Evolutionary conservation across 2,113 vertebrate genomes (phyloP).

Genomic region (Cynopterus brachyotis): DNA sequence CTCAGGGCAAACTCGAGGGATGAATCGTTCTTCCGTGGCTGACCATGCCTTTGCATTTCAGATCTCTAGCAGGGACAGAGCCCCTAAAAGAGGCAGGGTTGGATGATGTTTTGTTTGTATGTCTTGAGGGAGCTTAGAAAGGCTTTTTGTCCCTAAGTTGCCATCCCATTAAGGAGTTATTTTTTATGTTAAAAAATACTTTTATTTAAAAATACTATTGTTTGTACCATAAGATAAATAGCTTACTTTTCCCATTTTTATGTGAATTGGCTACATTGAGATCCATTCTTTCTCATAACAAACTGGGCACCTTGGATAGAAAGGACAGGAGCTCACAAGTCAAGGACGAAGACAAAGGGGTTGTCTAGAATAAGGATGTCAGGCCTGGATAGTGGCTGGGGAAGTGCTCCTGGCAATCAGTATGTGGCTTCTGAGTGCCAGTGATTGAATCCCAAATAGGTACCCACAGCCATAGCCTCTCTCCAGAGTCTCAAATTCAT

Average conservation of each 20-base stretch:
- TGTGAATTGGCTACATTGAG: neutral
- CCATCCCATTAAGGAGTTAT: neutral
- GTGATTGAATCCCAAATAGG: neutral
- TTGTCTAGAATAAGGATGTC: neutral
- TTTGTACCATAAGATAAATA: neutral
- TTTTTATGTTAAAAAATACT: neutral
- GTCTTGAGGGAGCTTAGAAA: neutral
- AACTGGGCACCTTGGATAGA: neutral
- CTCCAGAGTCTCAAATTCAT: neutral
- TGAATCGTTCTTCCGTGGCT: neutral
- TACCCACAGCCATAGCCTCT: neutral
- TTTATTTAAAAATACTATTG: neutral
- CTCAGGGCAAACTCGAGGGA: neutral
- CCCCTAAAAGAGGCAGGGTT: neutral
- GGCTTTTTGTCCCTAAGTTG: neutral
- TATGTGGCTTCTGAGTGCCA: neutral
- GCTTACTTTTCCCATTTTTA: neutral
- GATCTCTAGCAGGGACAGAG: neutral
- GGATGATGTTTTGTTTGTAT: neutral
- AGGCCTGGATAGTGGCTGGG: accelerated
- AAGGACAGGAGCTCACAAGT: neutral
- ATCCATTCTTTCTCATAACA: neutral
- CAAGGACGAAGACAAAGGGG: neutral
- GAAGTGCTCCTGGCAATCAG: neutral
- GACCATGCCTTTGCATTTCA: neutral